phyloP scores from a whole-genome alignment of 2,113 vertebrate genomes.

The Scomber colias region DNA sequence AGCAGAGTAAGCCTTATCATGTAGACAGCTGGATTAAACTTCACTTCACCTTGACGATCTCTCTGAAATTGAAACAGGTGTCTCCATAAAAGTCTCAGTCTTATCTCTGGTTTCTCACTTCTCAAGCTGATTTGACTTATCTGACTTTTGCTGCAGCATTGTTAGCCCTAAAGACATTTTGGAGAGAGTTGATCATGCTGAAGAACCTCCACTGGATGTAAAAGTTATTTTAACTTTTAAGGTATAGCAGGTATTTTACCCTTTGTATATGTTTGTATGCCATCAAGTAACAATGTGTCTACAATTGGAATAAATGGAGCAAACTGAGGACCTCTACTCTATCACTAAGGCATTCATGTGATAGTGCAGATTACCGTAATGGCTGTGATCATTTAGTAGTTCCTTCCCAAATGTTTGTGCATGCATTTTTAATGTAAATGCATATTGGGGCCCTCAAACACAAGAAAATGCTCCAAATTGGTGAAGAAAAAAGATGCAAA shows the following conservation, averaged over 20 bases:
- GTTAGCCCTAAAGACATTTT: background rate
- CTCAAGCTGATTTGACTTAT: background rate
- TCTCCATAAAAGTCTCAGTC: background rate
- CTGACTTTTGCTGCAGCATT: background rate
- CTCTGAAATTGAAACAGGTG: background rate
- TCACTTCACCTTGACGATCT: background rate
- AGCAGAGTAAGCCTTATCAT: slow-evolving; percentile 2
- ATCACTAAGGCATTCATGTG: background rate
- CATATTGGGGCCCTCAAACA: background rate
- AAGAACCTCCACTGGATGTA: too few relatives aligned
- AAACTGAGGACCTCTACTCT: too few relatives aligned
- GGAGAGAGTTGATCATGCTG: too few relatives aligned
- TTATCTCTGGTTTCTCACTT: background rate
- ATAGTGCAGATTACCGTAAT: background rate
- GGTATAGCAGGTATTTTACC: too few relatives aligned
- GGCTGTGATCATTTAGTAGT: background rate
- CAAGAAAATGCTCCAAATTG: background rate
- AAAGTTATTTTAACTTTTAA: too few relatives aligned
- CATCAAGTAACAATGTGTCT: too few relatives aligned
- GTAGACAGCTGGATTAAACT: slow-evolving; percentile 20
- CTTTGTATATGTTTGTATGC: too few relatives aligned
- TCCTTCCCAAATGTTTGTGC: background rate
- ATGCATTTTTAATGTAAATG: background rate
- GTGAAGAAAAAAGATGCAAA: slow-evolving; percentile 10
- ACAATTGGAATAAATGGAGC: too few relatives aligned